Evolutionary conservation across 2,113 vertebrate genomes (phyloP), one percentile per base, ranked within the genome.

Genomic region (Notarius quadriscutis): DNA sequence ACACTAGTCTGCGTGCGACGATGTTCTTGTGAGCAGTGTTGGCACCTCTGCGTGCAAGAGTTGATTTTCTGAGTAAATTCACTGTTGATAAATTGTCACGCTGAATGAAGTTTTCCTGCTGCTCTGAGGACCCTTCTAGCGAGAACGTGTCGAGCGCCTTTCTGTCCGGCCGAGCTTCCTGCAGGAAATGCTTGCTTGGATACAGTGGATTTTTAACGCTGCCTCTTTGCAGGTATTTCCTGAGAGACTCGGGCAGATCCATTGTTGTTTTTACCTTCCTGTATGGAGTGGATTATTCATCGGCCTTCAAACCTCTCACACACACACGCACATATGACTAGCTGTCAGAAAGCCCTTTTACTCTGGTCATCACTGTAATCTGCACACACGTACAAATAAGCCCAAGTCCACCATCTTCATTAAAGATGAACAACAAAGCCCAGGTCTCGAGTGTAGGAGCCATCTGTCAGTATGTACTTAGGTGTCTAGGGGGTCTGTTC

Each of bases 221-320:
- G 86, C 83, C 87, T 93, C 93, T 91, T 93, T 90, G 92, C 92
- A 92, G 94, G 93, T 94, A 94, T 94, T 95, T 95, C 94, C 94
- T 94, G 90, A 85, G 27, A 80, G 65, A 85, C 91, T 89, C 86
- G 84, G 92, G 91, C 90, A 89, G 87, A 91, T 91, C 90, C 87
- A 89, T 88, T 91, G 93, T 94, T 95, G 93, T 92, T 92, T 94
- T 94, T 93, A 89, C 90, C 91, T 86, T 92, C 88, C 87, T 86
- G 90, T 89, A 91, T 79, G 30, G 86, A 93, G 92, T 79, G 86
- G 83, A 92, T 93, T 90, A 91, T 79, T 93, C 92, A 92, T 71
- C 7, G 78, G 7, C 2, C n/a, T 30, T 71, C 83, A 30, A 14
- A 22, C 48, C 14, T 77, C 48, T 14, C 20, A 41, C 17, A 72